Percentiles rank a stretch among this genome's conserved stretches.
Evolutionary conservation across 2,113 vertebrate genomes (phyloP).

Genomic region (Lanius ludovicianus): DNA sequence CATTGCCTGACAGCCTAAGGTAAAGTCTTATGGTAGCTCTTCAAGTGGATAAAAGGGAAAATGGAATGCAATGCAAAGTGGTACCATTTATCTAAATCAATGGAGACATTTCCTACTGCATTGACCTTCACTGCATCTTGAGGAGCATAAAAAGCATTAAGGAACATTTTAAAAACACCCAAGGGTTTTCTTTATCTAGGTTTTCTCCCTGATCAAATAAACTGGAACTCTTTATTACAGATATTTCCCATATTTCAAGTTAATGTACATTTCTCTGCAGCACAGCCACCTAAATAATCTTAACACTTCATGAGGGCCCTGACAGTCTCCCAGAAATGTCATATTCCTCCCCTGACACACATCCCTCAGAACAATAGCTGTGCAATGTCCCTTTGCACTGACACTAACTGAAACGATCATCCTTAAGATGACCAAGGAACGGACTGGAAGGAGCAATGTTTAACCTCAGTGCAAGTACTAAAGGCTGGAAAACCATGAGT

Average conservation of each 20-base stretch:
- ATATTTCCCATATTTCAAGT: conserved; percentile 46
- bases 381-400: conserved; percentile 34
- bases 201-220: conserved; percentile 50
- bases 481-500: not conserved
- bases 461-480: conserved; percentile 13
- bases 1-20: conserved; percentile 46
- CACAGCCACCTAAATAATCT: conserved; percentile 40
- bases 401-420: conserved; percentile 1
- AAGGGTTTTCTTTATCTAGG: conserved; percentile 38
- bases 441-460: not conserved
- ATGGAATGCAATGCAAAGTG: conserved; percentile 51
- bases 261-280: conserved; percentile 32
- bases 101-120: conserved; percentile 51
- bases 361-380: conserved; percentile 58
- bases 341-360: conserved; percentile 17
- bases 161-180: conserved; percentile 42
- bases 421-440: conserved; percentile 1
- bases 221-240: conserved; percentile 50
- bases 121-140: conserved; percentile 66
- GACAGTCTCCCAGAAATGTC: conserved; percentile 54
- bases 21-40: conserved; percentile 55
- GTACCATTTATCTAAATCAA: conserved; percentile 69
- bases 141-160: conserved; percentile 45
- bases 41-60: conserved; percentile 66
- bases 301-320: conserved; percentile 6